Evolutionary conservation across 1,140 invertebrate genomes (phyloP), one percentile per base, ranked within the genome.

Genomic region (Saccostrea cuccullata): DNA sequence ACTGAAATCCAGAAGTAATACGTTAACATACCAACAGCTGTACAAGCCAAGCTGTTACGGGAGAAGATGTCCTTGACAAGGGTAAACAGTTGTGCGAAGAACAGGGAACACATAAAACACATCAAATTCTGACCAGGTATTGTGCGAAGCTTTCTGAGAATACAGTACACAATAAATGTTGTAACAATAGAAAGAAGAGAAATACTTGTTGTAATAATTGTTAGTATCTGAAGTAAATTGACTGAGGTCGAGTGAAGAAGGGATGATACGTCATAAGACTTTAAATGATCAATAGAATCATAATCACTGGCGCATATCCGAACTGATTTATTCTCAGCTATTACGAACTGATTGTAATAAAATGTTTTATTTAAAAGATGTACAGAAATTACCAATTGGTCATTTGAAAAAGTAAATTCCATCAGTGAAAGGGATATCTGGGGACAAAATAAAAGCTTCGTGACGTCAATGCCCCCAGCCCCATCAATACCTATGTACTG

Each of bases 81-180:
- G n/a, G 17, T 30, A 23, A 60, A 85, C 55, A 85, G 55, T 36
- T 36, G 55, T 11, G 84, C 55, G 12, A 85, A 36, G 20, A 85
- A 85, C 0, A 85, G 26, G 26, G 56, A n/a, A 55, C 40, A 11
- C 6, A 85, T 36, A n/a, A 85, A 85, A 60, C 15, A 26, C 84
- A 85, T 60, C 26, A 58, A 23, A n/a, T 36, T 58, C 30, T 85
- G 40, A 2, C 84, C 84, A 36, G 84, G 84, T 26, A 64, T 85
- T 20, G 84, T 26, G 17, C 84, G 84, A 23, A 85, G 17, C 8
- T 56, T 56, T 58, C 20, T 17, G 47, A 85, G 55, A 58, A 85
- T 11, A 20, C 84, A 85, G 55, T 60, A 85, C 55, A 60, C 55
- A 36, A 60, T 17, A 26, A 85, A 60, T 6, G 55, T 64, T 11